Evolutionary conservation across 2,888 invertebrate genomes (phyloP), one percentile per base, ranked within the genome.

Genomic region (Sclerodermus sp.): DNA sequence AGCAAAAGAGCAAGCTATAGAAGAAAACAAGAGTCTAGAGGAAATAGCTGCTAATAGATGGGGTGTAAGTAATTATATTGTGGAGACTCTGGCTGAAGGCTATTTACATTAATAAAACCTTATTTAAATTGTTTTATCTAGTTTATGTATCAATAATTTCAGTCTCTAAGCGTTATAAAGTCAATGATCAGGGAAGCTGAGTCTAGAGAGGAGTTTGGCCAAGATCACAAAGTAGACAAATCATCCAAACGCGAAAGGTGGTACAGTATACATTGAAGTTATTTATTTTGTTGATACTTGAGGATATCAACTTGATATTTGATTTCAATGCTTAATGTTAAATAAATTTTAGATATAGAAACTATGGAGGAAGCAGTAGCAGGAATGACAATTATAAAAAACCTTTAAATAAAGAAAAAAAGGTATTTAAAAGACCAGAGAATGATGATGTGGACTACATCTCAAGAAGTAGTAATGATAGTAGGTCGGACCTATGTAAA

Each of bases 21-120:
- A 82, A 42, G 81, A 83, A 62, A 81, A 81, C 4, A 74, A 77
- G 51, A 71, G 77, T 42, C 53, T 85, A 37, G 84, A 84, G 60
- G 83, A 84, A 48, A 76, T 86, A 30, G 85, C 83, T 29, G 79
- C 81, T 14, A 82, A 83, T 64, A 74, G 84, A 71, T 85, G 83
- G 81, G 85, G 85, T 68, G 81, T 81, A 70, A 73, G 78, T 71
- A 41, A 31, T 38, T 39, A 34, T 14, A 39, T 18, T 14, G 36
- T 42, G 23, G n/a, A n/a, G n/a, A n/a, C n/a, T n/a, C n/a, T n/a
- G n/a, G n/a, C n/a, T n/a, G n/a, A n/a, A n/a, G n/a, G n/a, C n/a
- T n/a, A n/a, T n/a, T n/a, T n/a, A n/a, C n/a, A n/a, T n/a, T n/a
- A n/a, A n/a, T n/a, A n/a, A n/a, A n/a, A n/a, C n/a, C n/a, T n/a